Evolutionary conservation across 2,888 invertebrate genomes (phyloP).

Genomic region (Macrosiphum euphorbiae): DNA sequence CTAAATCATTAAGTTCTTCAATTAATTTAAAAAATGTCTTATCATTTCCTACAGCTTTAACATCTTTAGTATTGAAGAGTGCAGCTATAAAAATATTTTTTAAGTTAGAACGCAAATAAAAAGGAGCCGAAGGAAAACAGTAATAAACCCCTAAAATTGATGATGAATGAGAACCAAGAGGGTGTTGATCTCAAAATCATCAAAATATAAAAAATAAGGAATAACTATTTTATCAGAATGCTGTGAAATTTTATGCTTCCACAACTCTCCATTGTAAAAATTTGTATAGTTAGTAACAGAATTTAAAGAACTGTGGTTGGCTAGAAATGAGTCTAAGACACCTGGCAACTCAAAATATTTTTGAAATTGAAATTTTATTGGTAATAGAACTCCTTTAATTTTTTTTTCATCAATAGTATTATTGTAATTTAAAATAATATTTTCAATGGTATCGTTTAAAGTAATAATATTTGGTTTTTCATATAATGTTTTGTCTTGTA

Average conservation of each 20-base stretch:
- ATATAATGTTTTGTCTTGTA: neutral
- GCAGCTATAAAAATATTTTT: slow-evolving; percentile 28
- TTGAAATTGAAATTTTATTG: slow-evolving; percentile 31
- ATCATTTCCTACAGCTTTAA: neutral
- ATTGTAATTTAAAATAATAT: neutral
- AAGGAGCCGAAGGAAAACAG: neutral
- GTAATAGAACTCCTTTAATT: slow-evolving; percentile 12
- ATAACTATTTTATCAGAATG: neutral
- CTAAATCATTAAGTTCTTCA: neutral
- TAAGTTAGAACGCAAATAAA: neutral
- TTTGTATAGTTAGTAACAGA: neutral
- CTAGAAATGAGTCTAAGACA: neutral
- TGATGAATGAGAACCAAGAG: slow-evolving; percentile 4
- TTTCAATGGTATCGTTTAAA: slow-evolving; percentile 4
- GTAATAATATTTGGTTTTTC: neutral
- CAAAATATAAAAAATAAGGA: slow-evolving; percentile 8
- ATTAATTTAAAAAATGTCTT: neutral
- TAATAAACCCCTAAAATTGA: slow-evolving; percentile 1
- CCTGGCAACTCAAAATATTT: neutral
- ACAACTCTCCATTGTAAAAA: neutral
- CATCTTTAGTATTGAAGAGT: slow-evolving; percentile 5
- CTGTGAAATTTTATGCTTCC: neutral
- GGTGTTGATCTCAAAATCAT: slow-evolving; percentile 2
- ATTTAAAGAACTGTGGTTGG: slow-evolving; percentile 13
- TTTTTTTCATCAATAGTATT: slow-evolving; percentile 38